Base-by-base conservation (phyloP, 2,888 invertebrate species). In the Therioaphis trifolii region DNA sequence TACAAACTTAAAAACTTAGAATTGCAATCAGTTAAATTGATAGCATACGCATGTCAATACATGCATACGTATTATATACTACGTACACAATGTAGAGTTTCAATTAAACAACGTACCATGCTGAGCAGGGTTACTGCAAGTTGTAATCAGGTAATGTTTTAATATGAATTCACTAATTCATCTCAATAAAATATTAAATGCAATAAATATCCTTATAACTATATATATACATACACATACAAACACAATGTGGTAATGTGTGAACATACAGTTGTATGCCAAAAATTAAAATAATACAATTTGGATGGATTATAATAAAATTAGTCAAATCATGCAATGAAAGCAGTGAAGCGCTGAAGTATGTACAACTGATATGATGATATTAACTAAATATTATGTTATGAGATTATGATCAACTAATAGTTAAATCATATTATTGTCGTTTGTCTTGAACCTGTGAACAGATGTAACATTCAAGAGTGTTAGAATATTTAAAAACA, bases 381-480 rank as follows among this genome's bases (percentile, higher is more conserved):
- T 24, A 46, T 72, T 35, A 35, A 40, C 15, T 63, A 14, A 75
- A 4, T 46, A 43, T n/a, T 21, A 35, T 29, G 61, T 21, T 40
- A 77, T 61, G 61, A 11, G 14, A n/a, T 71, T 71, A 72, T 46
- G 72, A 61, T 72, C 21, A 63, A 71, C 4, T 35, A 3, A 35
- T 15, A 29, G 43, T 58, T 79, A 71, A 43, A 43, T 72, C 21
- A 3, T 79, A 35, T 82, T 82, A 82, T 40, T 52, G 72, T 82
- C n/a, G 63, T 82, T 82, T 82, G 29, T 82, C 82, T 82, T 82
- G 82, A 74, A 82, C 63, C 82, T 82, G 82, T 15, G 72, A 82
- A 82, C 82, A 82, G 18, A 82, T 40, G 35, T 68, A 52, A 78
- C 7, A 55, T 52, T 40, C 55, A 21, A 35, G 35, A 55, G 14